Base-by-base conservation (phyloP, 2,888 invertebrate species). In the Nomada ruficornis region DNA sequence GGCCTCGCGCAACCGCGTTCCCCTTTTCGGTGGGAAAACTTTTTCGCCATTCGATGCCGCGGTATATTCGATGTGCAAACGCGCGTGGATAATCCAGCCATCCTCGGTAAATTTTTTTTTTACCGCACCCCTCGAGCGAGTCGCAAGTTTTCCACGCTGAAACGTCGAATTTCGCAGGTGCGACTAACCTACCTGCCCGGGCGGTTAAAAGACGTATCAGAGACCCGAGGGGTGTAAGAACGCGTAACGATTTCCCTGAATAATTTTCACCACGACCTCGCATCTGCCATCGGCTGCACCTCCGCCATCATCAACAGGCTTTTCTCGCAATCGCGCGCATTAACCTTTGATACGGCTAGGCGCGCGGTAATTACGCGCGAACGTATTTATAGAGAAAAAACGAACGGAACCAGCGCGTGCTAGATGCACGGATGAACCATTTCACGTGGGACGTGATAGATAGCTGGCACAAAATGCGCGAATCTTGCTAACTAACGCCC, bases 401-500 rank as follows among this genome's bases (percentile, higher is more conserved):
- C 11, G 59, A 52, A 47, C 20, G 20, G 7, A 62, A 54, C 3
- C 18, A 60, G 60, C 36, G 36, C 18, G 0, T 11, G 54, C 20
- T 68, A 64, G 55, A 63, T 71, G 67, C 67, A 63, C 42, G 69
- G 70, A 67, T 73, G 42, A 70, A 72, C 55, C 52, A 55, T 63
- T 50, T 47, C 63, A 69, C 80, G 75, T 83, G 77, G 77, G 69
- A 72, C 65, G 77, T 76, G 84, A 84, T 76, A 75, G 79, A 84
- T 79, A 74, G 62, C 50, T 68, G 68, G 57, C 55, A 55, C 47
- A 55, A 69, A 78, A n/a, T 67, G 67, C 70, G 80, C 76, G 73
- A 68, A 70, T 64, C 77, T 77, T 67, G 42, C 60, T 67, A 59
- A 71, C 62, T 57, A 65, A 77, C 81, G 71, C 75, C 81, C 20